phyloP scores from a whole-genome alignment of 2,113 vertebrate genomes.

The Ranitomeya imitator region DNA sequence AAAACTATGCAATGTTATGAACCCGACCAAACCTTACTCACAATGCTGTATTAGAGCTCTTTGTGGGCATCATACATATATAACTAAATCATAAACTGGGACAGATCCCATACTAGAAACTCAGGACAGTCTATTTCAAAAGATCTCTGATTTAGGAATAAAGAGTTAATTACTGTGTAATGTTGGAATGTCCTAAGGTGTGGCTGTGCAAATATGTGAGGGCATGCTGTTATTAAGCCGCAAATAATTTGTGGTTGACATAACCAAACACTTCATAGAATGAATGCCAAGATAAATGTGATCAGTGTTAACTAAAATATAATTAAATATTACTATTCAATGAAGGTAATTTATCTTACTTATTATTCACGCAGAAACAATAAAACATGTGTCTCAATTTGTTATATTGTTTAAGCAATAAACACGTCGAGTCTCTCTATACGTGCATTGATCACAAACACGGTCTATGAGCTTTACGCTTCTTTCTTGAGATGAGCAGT shows the following conservation, averaged over 20 bases:
- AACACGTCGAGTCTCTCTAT: no score
- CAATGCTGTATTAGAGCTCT: no score
- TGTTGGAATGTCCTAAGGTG: neutral
- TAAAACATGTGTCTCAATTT: neutral
- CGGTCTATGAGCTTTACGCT: no score
- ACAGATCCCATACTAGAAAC: neutral
- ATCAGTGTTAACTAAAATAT: neutral
- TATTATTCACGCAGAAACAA: neutral
- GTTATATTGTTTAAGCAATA: neutral
- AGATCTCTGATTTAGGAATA: neutral
- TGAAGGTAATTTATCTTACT: neutral
- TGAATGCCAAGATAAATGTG: neutral
- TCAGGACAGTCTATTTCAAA: neutral
- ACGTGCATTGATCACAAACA: no score
- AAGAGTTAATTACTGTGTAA: neutral
- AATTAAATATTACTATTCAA: neutral
- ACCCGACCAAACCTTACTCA: no score
- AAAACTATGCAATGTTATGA: no score
- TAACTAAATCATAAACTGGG: no score
- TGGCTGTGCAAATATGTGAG: constrained; percentile 26
- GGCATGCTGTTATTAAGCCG: neutral
- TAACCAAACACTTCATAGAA: constrained; percentile 8
- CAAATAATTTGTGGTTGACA: constrained; percentile 24
- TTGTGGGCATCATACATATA: no score
- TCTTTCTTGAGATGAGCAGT: no score